Conservation (phyloP, 2,113 vertebrate genomes). For the Oryzias celebensis region DNA sequence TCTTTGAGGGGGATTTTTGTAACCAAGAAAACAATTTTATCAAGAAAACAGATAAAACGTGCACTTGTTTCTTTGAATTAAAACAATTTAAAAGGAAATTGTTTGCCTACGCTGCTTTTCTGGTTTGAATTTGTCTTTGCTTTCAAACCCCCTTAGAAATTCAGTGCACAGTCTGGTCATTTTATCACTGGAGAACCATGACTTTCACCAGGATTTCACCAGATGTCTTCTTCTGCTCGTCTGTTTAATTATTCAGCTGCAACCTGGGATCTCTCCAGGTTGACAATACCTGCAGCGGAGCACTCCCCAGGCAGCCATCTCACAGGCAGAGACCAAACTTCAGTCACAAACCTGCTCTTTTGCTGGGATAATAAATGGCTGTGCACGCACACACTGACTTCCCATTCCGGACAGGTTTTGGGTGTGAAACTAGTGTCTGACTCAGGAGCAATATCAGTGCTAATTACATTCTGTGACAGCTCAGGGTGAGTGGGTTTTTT, state of each 20-base stretch:
- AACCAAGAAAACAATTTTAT: neutral
- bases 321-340: conserved; percentile 37
- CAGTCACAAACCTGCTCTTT: conserved; percentile 36
- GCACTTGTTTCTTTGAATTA: no score
- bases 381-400: conserved; percentile 16
- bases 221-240: conserved; percentile 62
- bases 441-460: conserved; percentile 52
- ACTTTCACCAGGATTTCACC: conserved; percentile 57
- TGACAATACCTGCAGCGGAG: conserved; percentile 42
- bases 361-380: conserved; percentile 47
- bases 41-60: no score
- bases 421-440: conserved; percentile 42
- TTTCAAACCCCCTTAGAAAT: conserved; percentile 5
- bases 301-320: conserved; percentile 48
- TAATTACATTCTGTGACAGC: conserved; percentile 57
- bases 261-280: conserved; percentile 47
- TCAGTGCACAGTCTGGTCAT: conserved; percentile 26
- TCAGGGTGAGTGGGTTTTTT: conserved; percentile 15
- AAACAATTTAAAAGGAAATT: no score
- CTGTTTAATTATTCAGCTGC: conserved; percentile 70
- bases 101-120: neutral
- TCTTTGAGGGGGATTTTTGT: conserved; percentile 3
- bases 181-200: conserved; percentile 49
- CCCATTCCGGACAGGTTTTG: conserved; percentile 15
- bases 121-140: conserved; percentile 1